A percentile compares a stretch with the other conserved stretches of the same genome.
Evolutionary conservation across 1,140 invertebrate species (phyloP).

Genomic region (Helicoverpa armigera): DNA sequence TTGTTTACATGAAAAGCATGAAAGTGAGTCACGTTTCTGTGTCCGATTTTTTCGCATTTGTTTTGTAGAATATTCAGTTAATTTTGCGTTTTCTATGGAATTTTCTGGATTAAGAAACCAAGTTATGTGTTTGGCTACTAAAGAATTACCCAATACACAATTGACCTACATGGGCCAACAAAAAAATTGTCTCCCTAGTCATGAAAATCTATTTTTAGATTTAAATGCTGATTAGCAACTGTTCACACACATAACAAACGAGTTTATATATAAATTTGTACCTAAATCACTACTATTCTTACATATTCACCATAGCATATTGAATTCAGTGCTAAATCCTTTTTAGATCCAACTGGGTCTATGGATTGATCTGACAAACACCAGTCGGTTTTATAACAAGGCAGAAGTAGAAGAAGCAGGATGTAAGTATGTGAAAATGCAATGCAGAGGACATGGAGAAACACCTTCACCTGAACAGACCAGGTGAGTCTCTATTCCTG

Average conservation of each 20-base stretch:
- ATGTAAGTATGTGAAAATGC: slow-evolving; percentile 94
- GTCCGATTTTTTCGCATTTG: slow-evolving; percentile 30
- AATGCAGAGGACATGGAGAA: slow-evolving; percentile 95
- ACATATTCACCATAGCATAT: no score
- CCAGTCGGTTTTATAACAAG: slow-evolving; percentile 96
- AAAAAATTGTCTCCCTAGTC: slow-evolving; percentile 5
- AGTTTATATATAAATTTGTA: not conserved
- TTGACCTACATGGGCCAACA: not conserved
- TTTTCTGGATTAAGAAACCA: no score
- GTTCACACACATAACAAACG: not conserved
- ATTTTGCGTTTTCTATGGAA: no score
- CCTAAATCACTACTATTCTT: no score
- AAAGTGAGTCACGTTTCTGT: slow-evolving; percentile 87
- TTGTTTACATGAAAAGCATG: slow-evolving; percentile 90
- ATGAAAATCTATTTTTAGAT: slow-evolving; percentile 39
- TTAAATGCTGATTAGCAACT: not conserved
- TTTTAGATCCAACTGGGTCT: slow-evolving; percentile 94
- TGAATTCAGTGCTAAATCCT: not conserved
- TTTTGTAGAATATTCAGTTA: not conserved
- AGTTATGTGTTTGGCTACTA: not conserved
- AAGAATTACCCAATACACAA: not conserved
- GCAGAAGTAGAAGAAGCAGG: slow-evolving; percentile 91
- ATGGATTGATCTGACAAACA: slow-evolving; percentile 99
- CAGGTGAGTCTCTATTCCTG: slow-evolving; percentile 65
- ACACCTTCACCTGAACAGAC: slow-evolving; percentile 93